A percentile compares a stretch with the other conserved stretches of the same genome.
Conservation (phyloP, 2,888 invertebrate species). For the Diarsia dahlii region DNA sequence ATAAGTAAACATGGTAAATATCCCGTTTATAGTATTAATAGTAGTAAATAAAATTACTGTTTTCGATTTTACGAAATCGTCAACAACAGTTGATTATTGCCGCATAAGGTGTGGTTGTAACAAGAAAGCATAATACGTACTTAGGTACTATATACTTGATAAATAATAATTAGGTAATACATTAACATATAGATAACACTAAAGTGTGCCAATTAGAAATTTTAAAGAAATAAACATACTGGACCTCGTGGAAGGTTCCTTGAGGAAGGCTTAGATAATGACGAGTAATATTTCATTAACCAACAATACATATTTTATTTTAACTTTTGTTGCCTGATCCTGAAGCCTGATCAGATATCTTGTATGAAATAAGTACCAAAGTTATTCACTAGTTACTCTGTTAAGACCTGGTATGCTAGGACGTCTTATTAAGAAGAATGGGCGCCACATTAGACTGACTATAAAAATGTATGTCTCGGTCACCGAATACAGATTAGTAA, state of each 20-base stretch:
- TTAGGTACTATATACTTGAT: too few species aligned
- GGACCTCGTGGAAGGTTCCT: not conserved
- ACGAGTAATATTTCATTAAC: not conserved
- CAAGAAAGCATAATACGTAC: not conserved
- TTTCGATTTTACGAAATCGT: conserved; percentile 9
- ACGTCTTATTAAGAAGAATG: not conserved
- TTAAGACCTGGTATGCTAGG: not conserved
- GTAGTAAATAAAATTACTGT: too few species aligned
- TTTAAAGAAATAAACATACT: not conserved
- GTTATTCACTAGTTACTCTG: not conserved
- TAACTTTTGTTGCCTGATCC: too few species aligned
- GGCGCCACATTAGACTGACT: not conserved
- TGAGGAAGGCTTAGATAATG: not conserved
- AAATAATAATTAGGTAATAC: not conserved
- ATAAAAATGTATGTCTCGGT: not conserved
- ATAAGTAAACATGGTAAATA: too few species aligned
- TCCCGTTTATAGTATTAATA: too few species aligned
- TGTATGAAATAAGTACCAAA: not conserved
- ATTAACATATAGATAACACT: not conserved
- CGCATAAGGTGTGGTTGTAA: conserved; percentile 23
- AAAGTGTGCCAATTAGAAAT: not conserved
- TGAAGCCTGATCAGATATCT: too few species aligned
- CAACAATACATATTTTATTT: not conserved
- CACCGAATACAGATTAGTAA: conserved; percentile 21
- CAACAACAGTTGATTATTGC: not conserved